phyloP scores from a whole-genome alignment of 2,888 invertebrate genomes.

The Xestia ashworthii region DNA sequence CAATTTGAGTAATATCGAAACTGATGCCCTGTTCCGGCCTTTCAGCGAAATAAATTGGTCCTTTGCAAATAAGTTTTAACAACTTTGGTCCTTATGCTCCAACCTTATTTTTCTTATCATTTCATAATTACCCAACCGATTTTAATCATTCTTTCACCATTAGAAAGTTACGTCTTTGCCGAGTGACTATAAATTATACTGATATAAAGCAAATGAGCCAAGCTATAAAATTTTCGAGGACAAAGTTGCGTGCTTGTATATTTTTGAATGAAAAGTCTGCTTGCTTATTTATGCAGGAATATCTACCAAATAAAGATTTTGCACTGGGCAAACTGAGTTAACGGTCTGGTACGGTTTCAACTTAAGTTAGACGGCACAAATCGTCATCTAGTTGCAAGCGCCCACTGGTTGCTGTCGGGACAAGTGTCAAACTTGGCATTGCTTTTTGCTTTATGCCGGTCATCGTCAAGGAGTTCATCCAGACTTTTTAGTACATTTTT shows the following conservation, averaged over 20 bases:
- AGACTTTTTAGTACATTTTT: not conserved
- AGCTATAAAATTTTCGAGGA: no score
- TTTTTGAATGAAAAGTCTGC: no score
- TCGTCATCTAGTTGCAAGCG: not conserved
- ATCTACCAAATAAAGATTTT: no score
- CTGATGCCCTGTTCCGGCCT: rapidly evolving
- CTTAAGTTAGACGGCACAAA: not conserved
- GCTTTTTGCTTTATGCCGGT: not conserved
- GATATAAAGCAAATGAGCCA: no score
- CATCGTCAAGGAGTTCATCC: not conserved
- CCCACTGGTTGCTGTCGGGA: not conserved
- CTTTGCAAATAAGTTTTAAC: not conserved
- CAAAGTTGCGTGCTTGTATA: no score
- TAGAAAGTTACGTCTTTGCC: no score
- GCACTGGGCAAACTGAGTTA: no score
- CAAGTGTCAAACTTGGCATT: not conserved
- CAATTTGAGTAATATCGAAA: conserved; percentile 4
- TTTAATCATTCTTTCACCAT: no score
- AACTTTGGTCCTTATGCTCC: not conserved
- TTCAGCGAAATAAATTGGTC: not conserved
- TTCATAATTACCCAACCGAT: not conserved
- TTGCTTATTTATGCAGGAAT: no score
- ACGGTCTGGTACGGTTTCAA: not conserved
- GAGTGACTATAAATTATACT: no score
- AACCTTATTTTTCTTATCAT: not conserved